Evolutionary conservation across 92 coral and sea anemone species (phyloP).

Genomic region (Parazoanthus atlanticus): DNA sequence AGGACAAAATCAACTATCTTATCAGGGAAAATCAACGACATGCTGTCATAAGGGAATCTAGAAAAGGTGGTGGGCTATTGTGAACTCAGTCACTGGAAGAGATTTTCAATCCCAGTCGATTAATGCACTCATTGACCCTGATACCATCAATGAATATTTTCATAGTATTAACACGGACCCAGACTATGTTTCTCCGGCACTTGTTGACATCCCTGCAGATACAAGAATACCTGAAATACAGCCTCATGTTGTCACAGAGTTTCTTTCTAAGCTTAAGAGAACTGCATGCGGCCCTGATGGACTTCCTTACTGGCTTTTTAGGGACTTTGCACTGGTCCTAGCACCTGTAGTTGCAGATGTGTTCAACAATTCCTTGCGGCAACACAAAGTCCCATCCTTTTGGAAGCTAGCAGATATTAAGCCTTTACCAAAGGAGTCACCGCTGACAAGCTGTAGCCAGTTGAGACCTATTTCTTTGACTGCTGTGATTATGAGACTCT

Average conservation of each 20-base stretch:
- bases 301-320: constrained; percentile 39
- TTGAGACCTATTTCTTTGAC: constrained; percentile 40
- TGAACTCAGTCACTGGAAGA: constrained; percentile 42
- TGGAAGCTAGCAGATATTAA: constrained; percentile 46
- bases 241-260: constrained; percentile 1
- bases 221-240: constrained; percentile 27
- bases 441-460: constrained; percentile 36
- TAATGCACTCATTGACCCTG: constrained; percentile 35
- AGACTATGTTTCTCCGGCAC: constrained; percentile 16
- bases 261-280: constrained; percentile 22
- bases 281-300: constrained; percentile 34
- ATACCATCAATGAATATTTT: constrained; percentile 42
- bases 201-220: constrained; percentile 12
- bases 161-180: constrained; percentile 29
- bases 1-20: constrained; percentile 24
- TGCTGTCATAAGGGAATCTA: constrained; percentile 21
- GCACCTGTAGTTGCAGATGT: constrained; percentile 34
- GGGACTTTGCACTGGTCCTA: constrained; percentile 15
- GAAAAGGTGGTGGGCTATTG: constrained; percentile 35
- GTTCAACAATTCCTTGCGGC: constrained; percentile 15
- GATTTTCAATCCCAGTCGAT: constrained; percentile 12
- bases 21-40: constrained; percentile 25
- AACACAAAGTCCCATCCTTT: constrained; percentile 14
- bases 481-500: constrained; percentile 28
- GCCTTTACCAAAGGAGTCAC: constrained; percentile 50